Evolutionary conservation across 1,140 invertebrate species (phyloP).

Genomic region (Zaprionus lachaisei): DNA sequence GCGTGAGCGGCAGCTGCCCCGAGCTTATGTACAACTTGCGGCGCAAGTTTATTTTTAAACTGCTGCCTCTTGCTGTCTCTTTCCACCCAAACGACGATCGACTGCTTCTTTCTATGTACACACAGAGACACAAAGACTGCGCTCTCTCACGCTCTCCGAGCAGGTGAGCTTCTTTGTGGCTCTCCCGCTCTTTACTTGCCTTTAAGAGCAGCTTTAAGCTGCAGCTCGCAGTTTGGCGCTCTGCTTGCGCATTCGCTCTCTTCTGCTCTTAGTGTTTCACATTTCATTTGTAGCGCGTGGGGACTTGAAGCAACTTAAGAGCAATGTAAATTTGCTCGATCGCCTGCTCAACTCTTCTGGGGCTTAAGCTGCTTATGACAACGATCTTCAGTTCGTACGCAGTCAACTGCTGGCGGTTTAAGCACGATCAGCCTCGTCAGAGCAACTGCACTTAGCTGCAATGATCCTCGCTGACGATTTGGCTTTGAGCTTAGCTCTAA

Average conservation of each 20-base stretch:
- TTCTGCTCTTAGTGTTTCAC: conserved; percentile 49
- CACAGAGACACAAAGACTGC: conserved; percentile 21
- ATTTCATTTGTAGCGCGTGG: conserved; percentile 49
- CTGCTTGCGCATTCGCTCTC: neutral
- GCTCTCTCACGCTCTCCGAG: conserved; percentile 13
- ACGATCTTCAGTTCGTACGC: neutral
- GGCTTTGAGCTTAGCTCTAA: conserved; percentile 25
- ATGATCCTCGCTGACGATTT: conserved; percentile 3
- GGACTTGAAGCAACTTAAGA: conserved; percentile 14
- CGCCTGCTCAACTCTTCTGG: neutral
- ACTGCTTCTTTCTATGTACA: conserved; percentile 33
- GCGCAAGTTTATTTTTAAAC: conserved; percentile 72
- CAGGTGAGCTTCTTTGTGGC: conserved; percentile 59
- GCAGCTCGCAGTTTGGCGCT: conserved; percentile 20
- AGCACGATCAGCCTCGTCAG: neutral
- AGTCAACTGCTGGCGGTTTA: conserved; percentile 4
- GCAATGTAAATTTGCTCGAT: conserved; percentile 27
- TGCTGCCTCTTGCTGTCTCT: conserved; percentile 34
- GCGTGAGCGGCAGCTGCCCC: conserved; percentile 58
- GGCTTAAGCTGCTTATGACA: conserved; percentile 44
- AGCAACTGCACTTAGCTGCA: conserved; percentile 2
- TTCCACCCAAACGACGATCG: conserved; percentile 18
- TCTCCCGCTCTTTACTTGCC: conserved; percentile 57
- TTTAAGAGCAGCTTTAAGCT: conserved; percentile 53
- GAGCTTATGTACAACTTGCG: conserved; percentile 62